These are phyloP conservation scores for Nomada lathburiana DNA, from an alignment of 2,888 invertebrate species.

Conservation along the genomic window DNA sequence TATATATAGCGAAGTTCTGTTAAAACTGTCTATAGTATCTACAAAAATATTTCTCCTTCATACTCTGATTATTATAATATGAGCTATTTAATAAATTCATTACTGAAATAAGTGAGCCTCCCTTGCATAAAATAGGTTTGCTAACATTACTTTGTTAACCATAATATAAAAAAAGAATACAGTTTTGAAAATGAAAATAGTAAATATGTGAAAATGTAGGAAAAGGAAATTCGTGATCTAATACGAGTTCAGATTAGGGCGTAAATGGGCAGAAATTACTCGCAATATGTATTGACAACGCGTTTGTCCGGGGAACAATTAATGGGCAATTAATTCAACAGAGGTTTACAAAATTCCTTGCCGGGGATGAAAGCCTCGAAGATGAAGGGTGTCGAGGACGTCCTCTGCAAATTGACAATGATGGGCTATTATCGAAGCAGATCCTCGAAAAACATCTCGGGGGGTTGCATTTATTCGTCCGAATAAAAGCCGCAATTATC, in stretches of 20 bases:
- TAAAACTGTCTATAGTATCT: too few relatives aligned
- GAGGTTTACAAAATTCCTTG: conserved; percentile 21
- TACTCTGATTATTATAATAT: too few relatives aligned
- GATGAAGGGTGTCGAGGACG: conserved; percentile 7
- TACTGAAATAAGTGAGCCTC: too few relatives aligned
- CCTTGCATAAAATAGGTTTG: too few relatives aligned
- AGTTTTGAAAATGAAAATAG: too few relatives aligned
- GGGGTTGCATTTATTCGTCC: not conserved
- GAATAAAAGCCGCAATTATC: not conserved
- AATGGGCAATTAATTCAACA: conserved; percentile 12
- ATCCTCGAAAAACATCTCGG: not conserved
- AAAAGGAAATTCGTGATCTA: not conserved
- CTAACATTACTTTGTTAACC: too few relatives aligned
- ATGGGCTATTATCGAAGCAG: conserved; percentile 4
- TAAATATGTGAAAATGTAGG: too few relatives aligned
- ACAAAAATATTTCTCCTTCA: too few relatives aligned
- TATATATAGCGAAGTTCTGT: too few relatives aligned
- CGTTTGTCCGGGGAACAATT: conserved; percentile 16
- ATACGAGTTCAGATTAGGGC: conserved; percentile 21
- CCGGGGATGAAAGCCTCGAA: not conserved
- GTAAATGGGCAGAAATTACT: conserved; percentile 17
- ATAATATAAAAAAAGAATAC: too few relatives aligned
- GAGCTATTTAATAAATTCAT: too few relatives aligned
- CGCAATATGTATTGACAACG: conserved; percentile 4
- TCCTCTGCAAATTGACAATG: conserved; percentile 9